A percentile compares a stretch with the other conserved stretches of the same genome.
Evolutionary conservation across 2,888 invertebrate species (phyloP).

Genomic region (Rhopalosiphum nymphaeae): DNA sequence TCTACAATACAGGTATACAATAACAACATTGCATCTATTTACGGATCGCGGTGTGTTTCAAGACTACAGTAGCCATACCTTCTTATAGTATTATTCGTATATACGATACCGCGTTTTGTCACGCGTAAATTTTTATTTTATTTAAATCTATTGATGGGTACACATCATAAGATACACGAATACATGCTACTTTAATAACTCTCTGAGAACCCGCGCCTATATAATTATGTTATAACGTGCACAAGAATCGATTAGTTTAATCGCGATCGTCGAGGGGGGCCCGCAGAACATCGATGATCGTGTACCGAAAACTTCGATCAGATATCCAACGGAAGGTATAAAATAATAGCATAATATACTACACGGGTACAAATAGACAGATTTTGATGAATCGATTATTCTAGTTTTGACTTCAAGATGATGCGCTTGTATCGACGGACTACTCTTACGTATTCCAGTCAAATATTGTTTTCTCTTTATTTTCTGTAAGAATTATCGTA

Average conservation of each 20-base stretch:
- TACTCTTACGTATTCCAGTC: not conserved
- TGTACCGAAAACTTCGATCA: not conserved
- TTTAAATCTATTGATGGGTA: not conserved
- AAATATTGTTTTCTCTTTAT: not conserved
- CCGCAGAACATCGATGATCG: not conserved
- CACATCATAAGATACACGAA: not conserved
- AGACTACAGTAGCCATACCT: not conserved
- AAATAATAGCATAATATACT: not conserved
- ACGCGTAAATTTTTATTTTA: not conserved
- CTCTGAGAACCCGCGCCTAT: not conserved
- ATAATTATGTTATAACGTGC: not conserved
- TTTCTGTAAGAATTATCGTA: not conserved
- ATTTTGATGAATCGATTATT: slow-evolving; percentile 32
- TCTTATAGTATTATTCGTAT: not conserved
- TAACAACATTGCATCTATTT: not conserved
- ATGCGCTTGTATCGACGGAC: not conserved
- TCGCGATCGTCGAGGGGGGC: not conserved
- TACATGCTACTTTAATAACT: not conserved
- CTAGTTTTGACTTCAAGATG: not conserved
- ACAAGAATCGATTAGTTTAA: not conserved
- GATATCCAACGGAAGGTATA: not conserved
- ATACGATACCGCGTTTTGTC: not conserved
- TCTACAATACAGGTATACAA: not conserved
- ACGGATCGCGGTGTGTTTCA: not conserved
- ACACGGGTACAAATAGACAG: not conserved